A percentile compares a stretch with the other conserved stretches of the same genome.
phyloP scores from a whole-genome alignment of 1,140 invertebrate genomes.

The Olivierus martensii region DNA sequence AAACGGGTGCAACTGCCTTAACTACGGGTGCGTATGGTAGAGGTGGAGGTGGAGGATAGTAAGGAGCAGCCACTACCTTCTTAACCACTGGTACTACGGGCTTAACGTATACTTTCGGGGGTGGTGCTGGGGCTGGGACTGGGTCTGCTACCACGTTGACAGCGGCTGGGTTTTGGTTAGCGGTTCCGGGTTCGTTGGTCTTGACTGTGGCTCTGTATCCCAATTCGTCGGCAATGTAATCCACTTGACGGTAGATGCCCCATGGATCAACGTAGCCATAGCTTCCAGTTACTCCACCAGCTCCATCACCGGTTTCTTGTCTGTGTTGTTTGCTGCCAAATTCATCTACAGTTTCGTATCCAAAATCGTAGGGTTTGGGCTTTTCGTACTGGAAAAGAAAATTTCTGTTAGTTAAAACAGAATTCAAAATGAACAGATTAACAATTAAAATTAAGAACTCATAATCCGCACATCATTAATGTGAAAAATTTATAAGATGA shows the following conservation, averaged over 20 bases:
- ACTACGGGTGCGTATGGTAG: no score
- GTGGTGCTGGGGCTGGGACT: background rate
- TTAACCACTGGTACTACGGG: no score
- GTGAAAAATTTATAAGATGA: no score
- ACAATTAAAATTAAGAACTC: no score
- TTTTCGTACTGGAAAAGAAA: background rate
- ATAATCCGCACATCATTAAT: no score
- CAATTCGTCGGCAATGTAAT: background rate
- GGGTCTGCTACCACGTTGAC: slow-evolving; percentile 1
- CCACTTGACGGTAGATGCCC: slow-evolving; percentile 9
- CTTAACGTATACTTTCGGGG: no score
- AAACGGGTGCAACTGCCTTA: no score
- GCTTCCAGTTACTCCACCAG: slow-evolving; percentile 1
- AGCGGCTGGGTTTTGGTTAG: slow-evolving; percentile 2
- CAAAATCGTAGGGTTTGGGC: slow-evolving; percentile 6
- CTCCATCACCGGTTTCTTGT: slow-evolving; percentile 1
- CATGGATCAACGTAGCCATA: slow-evolving; percentile 8
- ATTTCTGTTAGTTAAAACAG: no score
- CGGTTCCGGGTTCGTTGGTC: slow-evolving; percentile 11
- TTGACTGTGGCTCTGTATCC: background rate
- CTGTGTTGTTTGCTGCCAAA: slow-evolving; percentile 5
- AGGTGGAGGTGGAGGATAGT: no score
- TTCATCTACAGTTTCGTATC: slow-evolving; percentile 8
- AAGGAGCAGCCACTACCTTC: no score
- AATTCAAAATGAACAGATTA: no score